These are phyloP conservation scores for Caenorhabditis drosophilae DNA, from an alignment of 2,888 invertebrate genomes.

Conservation along the genomic window DNA sequence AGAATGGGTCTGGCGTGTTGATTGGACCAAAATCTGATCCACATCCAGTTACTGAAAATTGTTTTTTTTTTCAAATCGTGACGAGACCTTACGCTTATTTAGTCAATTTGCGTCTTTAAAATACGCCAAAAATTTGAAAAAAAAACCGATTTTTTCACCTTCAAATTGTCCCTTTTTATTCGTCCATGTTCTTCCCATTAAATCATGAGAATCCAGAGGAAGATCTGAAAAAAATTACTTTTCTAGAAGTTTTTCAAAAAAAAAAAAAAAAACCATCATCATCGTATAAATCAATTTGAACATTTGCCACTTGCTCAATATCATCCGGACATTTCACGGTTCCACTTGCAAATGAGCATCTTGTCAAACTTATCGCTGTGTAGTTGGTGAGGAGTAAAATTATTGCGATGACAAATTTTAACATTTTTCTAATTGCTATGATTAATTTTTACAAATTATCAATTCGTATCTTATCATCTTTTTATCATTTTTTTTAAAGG, in stretches of 20 bases:
- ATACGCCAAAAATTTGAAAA: no score
- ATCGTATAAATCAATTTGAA: constrained; percentile 49
- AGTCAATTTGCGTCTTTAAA: no score
- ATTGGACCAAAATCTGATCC: constrained; percentile 53
- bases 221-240: constrained; percentile 37
- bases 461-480: no score
- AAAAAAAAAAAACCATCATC: constrained; percentile 37
- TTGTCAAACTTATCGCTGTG: no score
- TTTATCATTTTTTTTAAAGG: no score
- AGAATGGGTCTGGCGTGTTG: constrained; percentile 50
- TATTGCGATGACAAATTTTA: no score
- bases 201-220: constrained; percentile 48
- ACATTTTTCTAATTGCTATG: no score
- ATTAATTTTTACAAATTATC: no score
- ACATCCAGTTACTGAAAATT: constrained; percentile 43
- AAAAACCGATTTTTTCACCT: no score
- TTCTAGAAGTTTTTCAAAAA: neutral
- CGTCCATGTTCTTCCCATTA: constrained; percentile 52
- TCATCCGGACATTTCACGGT: constrained; percentile 32
- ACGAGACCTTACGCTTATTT: no score
- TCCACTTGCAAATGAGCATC: constrained; percentile 38
- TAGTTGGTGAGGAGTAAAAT: no score
- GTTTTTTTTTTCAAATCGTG: no score
- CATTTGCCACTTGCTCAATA: constrained; percentile 13
- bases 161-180: constrained; percentile 33